phyloP scores from a whole-genome alignment of 2,888 invertebrate genomes.

The Plagodis dolabraria region DNA sequence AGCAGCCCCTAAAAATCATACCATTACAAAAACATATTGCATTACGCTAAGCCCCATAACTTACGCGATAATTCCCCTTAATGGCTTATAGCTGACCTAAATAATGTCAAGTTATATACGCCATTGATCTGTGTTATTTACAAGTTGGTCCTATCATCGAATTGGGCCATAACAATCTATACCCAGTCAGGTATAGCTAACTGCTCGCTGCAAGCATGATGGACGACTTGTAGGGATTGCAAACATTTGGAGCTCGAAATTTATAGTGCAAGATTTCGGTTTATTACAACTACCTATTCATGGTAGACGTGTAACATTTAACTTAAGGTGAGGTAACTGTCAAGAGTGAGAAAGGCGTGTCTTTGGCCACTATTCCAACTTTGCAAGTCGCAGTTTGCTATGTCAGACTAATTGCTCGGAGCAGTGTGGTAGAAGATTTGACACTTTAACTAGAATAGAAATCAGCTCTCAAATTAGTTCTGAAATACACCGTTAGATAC shows the following conservation, averaged over 20 bases:
- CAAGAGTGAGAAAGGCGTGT: no score
- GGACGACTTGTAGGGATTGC: constrained; percentile 49
- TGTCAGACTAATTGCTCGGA: no score
- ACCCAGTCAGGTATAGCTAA: constrained; percentile 47
- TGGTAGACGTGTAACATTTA: no score
- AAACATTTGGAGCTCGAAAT: constrained; percentile 20
- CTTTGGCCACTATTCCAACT: no score
- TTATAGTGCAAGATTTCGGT: neutral
- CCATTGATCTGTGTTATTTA: constrained; percentile 33
- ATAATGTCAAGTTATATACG: constrained; percentile 25
- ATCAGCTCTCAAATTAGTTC: no score
- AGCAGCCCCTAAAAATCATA: constrained; percentile 3
- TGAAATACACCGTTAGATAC: no score
- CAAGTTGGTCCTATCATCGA: constrained; percentile 32
- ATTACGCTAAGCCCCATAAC: constrained; percentile 20
- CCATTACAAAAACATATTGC: constrained; percentile 17
- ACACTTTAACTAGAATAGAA: no score
- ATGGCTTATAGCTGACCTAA: constrained; percentile 21
- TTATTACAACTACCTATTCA: neutral
- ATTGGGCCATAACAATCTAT: constrained; percentile 58
- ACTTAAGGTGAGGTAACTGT: no score
- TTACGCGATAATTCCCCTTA: constrained; percentile 24
- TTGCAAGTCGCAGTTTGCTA: no score
- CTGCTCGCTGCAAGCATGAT: constrained; percentile 57
- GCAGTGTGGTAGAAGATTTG: no score